Base-by-base conservation (phyloP, 2,797 vertebrate species). In the Dromococcyx pavoninus region DNA sequence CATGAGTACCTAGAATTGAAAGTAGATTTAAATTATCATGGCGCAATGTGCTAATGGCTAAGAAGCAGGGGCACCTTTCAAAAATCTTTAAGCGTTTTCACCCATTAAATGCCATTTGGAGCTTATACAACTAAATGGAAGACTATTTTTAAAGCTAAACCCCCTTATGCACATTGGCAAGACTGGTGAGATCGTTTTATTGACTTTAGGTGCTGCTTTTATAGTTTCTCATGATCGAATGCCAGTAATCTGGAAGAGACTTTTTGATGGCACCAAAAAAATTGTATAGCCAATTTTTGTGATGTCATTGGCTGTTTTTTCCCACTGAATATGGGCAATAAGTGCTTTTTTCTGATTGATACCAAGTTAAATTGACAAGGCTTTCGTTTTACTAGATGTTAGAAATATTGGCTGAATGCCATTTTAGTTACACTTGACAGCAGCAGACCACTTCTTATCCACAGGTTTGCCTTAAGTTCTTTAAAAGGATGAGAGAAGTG, bases 171-270 rank as follows among this genome's bases (percentile, higher is more conserved):
- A 22, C 37, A 11, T 88, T 94, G 91, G 64, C 35, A 61, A 65
- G 50, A 44, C 60, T 93, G 88, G 82, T 27, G 58, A 70, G 66
- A 96, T 56, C 12, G 1, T 93, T 95, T 80, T 93, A 93, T 96
- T 95, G 92, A 94, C 83, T 92, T 93, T 43, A 64, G 81, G 25
- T 39, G 53, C 85, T 93, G 86, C 76, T 95, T 88, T 61, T 93
- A 66, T 79, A 69, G 58, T 87, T 90, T 85, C 56, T 50, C 24
- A 17, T 84, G 73, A 93, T 96, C 76, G 94, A 85, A 94, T 91
- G 56, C 71, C 51, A 86, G 72, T 93, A 86, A 71, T 35, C 44
- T 89, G 58, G 70, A 92, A 50, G 11, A 75, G n/a, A 44, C 39
- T 61, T 72, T 75, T 32, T 54, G 46, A 77, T 85, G 69, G 18